phyloP scores from a whole-genome alignment of 2,113 vertebrate genomes.

The Arvicanthis niloticus region DNA sequence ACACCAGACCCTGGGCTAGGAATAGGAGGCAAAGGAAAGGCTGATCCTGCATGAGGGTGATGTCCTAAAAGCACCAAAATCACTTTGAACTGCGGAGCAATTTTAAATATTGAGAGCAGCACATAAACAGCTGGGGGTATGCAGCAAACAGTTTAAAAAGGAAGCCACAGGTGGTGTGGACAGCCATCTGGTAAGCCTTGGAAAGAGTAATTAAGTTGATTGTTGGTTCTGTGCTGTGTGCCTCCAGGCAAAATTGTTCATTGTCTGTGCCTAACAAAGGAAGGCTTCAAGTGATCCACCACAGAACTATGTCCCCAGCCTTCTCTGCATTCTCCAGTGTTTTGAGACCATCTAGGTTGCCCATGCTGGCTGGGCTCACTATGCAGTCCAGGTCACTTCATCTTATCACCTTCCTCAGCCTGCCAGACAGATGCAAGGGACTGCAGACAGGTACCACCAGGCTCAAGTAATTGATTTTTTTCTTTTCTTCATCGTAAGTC shows the following conservation, averaged over 20 bases:
- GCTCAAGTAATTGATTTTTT: not conserved
- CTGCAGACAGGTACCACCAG: not conserved
- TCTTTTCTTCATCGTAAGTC: not conserved
- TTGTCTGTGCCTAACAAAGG: not conserved
- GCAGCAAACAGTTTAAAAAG: conserved; percentile 28
- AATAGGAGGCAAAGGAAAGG: not conserved
- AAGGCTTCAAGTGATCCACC: not conserved
- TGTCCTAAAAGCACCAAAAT: not conserved
- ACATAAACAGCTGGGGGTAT: not conserved
- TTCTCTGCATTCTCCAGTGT: not conserved
- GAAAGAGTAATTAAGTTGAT: conserved; percentile 67
- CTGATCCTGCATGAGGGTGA: not conserved
- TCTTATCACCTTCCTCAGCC: not conserved
- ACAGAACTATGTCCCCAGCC: not conserved
- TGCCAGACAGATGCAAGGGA: not conserved
- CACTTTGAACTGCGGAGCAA: not conserved
- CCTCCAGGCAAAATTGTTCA: conserved; percentile 46
- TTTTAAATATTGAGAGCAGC: not conserved
- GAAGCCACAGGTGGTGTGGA: conserved; percentile 57
- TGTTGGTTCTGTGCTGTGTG: not conserved
- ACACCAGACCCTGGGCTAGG: not conserved
- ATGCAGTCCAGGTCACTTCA: not conserved
- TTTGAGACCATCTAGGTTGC: not conserved
- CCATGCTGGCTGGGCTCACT: not conserved
- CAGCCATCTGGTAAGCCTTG: not conserved